A percentile compares a stretch with the other conserved stretches of the same genome.
Conservation (phyloP, 2,888 invertebrate species). For the Maniola hyperantus region DNA sequence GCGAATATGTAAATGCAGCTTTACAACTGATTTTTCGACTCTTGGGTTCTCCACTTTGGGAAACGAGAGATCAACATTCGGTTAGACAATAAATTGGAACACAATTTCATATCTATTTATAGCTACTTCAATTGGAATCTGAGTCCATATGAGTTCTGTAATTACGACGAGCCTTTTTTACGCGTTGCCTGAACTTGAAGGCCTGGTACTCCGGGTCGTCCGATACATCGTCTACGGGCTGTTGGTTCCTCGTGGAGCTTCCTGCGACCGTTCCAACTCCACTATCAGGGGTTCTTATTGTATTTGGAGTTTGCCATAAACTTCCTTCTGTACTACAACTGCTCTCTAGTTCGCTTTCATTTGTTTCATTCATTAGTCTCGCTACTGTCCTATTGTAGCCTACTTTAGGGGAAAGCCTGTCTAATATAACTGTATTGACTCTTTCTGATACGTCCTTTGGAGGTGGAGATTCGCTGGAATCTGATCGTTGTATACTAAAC, state of each 20-base stretch:
- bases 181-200: constrained; percentile 80
- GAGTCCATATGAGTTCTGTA: constrained; percentile 86
- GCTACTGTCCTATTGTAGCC: constrained; percentile 66
- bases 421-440: constrained; percentile 48
- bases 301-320: constrained; percentile 55
- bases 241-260: constrained; percentile 59
- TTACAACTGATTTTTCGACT: too few species aligned
- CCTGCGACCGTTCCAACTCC: constrained; percentile 66
- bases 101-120: constrained; percentile 39
- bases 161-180: constrained; percentile 84
- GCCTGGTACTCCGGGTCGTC: constrained; percentile 78
- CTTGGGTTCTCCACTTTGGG: background rate
- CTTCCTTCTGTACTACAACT: constrained; percentile 73
- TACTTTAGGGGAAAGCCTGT: constrained; percentile 53
- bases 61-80: background rate
- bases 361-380: constrained; percentile 76
- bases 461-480: constrained; percentile 72
- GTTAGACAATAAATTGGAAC: constrained; percentile 8
- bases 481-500: constrained; percentile 59
- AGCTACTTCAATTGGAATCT: constrained; percentile 82
- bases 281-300: constrained; percentile 60
- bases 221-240: constrained; percentile 61
- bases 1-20: too few species aligned
- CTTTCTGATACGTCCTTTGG: constrained; percentile 56
- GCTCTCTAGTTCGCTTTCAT: constrained; percentile 78